These are phyloP conservation scores for Spondyliosoma cantharus DNA, from an alignment of 2,797 vertebrate genomes.

Conservation along the genomic window DNA sequence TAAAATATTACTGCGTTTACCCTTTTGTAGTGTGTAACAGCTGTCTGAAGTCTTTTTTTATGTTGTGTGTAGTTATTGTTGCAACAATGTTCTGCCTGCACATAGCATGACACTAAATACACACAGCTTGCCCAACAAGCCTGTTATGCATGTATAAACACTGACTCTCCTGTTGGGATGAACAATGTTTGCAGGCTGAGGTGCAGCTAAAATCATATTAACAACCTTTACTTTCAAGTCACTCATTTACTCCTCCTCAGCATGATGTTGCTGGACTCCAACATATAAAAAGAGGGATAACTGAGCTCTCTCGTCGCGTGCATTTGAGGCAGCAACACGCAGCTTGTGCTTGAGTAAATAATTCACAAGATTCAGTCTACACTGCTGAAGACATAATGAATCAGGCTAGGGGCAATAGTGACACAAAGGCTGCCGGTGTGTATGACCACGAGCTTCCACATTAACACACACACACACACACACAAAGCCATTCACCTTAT, in stretches of 20 bases:
- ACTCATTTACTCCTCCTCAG: not conserved
- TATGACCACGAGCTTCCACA: not conserved
- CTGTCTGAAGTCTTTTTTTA: not conserved
- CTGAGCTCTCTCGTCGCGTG: not conserved
- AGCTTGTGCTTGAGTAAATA: slow-evolving; percentile 47
- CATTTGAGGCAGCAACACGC: not conserved
- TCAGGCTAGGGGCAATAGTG: not conserved
- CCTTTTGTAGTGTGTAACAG: not conserved
- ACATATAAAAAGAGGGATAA: not conserved
- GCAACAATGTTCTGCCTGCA: not conserved
- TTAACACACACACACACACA: not conserved
- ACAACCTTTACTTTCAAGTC: not conserved
- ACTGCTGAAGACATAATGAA: slow-evolving; percentile 25
- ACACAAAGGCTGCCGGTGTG: not conserved
- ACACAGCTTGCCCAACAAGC: slow-evolving; percentile 23
- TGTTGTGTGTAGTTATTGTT: not conserved
- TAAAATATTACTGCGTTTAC: not conserved
- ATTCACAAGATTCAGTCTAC: slow-evolving; percentile 53
- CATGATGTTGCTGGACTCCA: slow-evolving; percentile 2
- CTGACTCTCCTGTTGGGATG: not conserved
- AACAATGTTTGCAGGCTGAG: not conserved
- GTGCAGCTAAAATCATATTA: not conserved
- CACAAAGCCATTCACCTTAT: not conserved
- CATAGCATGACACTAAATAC: not conserved
- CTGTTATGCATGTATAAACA: slow-evolving; percentile 3